These are phyloP conservation scores for Cladopsammia gracilis DNA, from an alignment of 64 coral and sea anemone genomes.

Conservation along the genomic window DNA sequence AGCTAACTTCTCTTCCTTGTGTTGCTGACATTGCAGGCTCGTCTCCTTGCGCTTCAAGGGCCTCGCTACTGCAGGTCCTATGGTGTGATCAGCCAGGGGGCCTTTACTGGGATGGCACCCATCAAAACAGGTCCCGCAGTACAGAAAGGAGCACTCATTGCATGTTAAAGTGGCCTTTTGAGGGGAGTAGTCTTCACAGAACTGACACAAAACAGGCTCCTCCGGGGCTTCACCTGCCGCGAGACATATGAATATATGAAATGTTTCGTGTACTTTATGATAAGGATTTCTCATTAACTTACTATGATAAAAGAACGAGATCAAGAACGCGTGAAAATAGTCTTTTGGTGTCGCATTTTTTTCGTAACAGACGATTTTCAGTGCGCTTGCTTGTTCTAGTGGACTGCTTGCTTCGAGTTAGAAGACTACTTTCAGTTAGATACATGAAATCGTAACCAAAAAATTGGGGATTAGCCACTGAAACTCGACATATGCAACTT, in stretches of 20 bases:
- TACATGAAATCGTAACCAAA: too few relatives aligned
- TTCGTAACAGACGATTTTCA: too few relatives aligned
- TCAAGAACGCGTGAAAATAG: too few relatives aligned
- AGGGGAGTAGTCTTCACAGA: constrained; percentile 88
- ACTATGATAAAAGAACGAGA: too few relatives aligned
- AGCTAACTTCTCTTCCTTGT: constrained; percentile 75
- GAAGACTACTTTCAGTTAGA: too few relatives aligned
- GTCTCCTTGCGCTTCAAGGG: constrained; percentile 66
- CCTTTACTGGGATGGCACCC: constrained; percentile 85
- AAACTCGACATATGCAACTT: too few relatives aligned
- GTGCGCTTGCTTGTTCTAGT: too few relatives aligned
- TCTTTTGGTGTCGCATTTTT: too few relatives aligned
- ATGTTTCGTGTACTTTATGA: too few relatives aligned
- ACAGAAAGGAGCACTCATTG: constrained; percentile 82
- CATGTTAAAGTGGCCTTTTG: constrained; percentile 80
- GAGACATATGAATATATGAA: not conserved
- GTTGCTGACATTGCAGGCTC: constrained; percentile 67
- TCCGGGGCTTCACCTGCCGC: constrained; percentile 34
- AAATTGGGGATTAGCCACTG: too few relatives aligned
- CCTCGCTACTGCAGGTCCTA: constrained; percentile 81
- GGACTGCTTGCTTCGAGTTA: too few relatives aligned
- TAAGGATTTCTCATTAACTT: too few relatives aligned
- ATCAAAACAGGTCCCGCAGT: constrained; percentile 89
- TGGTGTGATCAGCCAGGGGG: constrained; percentile 74
- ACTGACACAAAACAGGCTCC: constrained; percentile 81